Evolutionary conservation across 2,888 invertebrate species (phyloP), one percentile per base, ranked within the genome.

Genomic region (Dasypolia templi): DNA sequence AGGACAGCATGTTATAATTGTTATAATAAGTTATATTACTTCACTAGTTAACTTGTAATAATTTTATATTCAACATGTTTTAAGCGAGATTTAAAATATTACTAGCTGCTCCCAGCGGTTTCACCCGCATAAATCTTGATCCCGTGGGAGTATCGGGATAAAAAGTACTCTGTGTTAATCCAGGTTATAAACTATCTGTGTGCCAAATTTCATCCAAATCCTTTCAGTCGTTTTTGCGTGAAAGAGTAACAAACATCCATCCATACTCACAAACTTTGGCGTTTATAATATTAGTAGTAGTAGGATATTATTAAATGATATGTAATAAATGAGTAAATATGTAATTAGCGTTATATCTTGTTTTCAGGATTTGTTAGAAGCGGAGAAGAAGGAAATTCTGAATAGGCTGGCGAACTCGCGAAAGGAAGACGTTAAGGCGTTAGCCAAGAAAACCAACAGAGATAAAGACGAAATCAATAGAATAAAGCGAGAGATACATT

Each of bases 381-480:
- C 88, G 0, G 94, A 96, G 70, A 96, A 95, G 90, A 96, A 96
- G 73, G 96, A 96, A 78, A 93, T 98, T 65, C 97, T 99, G 97
- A 97, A 98, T 88, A 97, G 98, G 89, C 95, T 99, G 85, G 98
- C 99, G 87, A 97, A 97, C 74, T 97, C 98, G 75, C 97, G 98
- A 79, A 97, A 98, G 85, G 98, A 98, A 87, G 99, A 99, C 93
- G 98, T 99, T 77, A 99, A 99, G 92, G 97, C 97, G 65, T 95
- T 99, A 77, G 97, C 98, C 39, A 98, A 99, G 92, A 98, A 98
- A 90, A 98, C 98, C 77, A 98, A 99, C 92, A 97, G 98, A 86
- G 99, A 99, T 93, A 98, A 99, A 88, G 99, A 98, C 86, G 99
- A 99, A 92, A 97, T 99, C 87, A 97, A 98, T 81, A 96, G 98